Evolutionary conservation across 1,140 invertebrate species (phyloP).

Genomic region (Pissodes strobi): DNA sequence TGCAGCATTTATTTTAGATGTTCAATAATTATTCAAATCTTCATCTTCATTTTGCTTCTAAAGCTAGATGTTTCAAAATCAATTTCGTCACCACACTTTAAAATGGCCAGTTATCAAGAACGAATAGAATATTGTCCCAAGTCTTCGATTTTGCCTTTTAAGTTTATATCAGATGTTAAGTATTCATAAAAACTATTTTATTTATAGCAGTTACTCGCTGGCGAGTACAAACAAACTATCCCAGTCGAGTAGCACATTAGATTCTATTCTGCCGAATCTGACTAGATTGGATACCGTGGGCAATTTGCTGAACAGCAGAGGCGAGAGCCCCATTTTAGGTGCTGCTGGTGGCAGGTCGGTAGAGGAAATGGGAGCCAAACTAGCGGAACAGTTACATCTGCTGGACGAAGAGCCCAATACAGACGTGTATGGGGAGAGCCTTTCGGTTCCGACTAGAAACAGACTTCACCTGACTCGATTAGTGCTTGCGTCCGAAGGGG

Average conservation of each 20-base stretch:
- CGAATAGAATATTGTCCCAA: no score
- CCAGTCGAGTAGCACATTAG: neutral
- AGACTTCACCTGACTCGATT: conserved; percentile 45
- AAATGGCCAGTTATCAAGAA: no score
- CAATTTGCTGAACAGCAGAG: conserved; percentile 20
- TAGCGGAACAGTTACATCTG: conserved; percentile 30
- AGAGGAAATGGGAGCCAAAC: conserved; percentile 28
- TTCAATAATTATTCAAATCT: no score
- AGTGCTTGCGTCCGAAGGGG: conserved; percentile 41
- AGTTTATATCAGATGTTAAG: no score
- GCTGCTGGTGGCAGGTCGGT: conserved; percentile 4
- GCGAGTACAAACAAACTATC: conserved; percentile 1
- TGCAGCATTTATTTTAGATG: no score
- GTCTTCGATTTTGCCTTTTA: no score
- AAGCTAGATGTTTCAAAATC: no score
- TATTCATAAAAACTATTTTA: no score
- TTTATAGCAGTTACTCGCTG: conserved; percentile 9
- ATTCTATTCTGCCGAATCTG: conserved; percentile 13
- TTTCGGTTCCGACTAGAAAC: conserved; percentile 35
- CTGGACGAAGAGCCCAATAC: conserved; percentile 25
- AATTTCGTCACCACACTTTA: no score
- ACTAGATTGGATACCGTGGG: conserved; percentile 17
- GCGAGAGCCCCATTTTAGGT: conserved; percentile 22
- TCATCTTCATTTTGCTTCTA: no score
- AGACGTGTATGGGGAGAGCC: conserved; percentile 27